Base-by-base conservation (phyloP, 2,888 invertebrate species). In the Nomada fucata region DNA sequence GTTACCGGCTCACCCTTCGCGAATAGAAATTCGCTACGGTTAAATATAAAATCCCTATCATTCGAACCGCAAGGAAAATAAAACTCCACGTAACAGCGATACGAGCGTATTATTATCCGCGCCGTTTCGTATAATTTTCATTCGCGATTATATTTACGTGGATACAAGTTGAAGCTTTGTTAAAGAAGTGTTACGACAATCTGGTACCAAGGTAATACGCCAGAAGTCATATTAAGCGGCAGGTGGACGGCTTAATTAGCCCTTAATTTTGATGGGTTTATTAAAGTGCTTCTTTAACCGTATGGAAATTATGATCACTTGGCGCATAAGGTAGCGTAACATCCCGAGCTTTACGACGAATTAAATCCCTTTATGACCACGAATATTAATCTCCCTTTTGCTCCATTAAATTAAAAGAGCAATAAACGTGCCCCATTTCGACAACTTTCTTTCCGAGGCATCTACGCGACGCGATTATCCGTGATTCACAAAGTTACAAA, bases 361-460 rank as follows among this genome's bases (percentile, higher is more conserved):
- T 76, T 59, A 76, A 76, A 75, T 57, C 53, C 42, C 18, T 77
- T 64, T 75, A 64, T n/a, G 42, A 42, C 44, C 55, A 36, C 20
- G 26, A 64, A 59, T 36, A 47, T 47, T 47, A 47, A 47, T 47
- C 10, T 61, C 18, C 36, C 29, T 29, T 4, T 9, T 59, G 29
- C 36, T 9, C 29, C n/a, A 11, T 36, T 60, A 36, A 15, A 60
- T 60, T 57, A 26, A 60, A 36, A 47, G 7, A 29, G 7, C 18
- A 18, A 11, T 57, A 26, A 59, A 29, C 29, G 59, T 1, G 59
- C 2, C 9, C 29, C 29, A 29, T 29, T 18, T 10, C 3, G 47
- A 47, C 60, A 61, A 61, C 36, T 13, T n/a, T 61, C 42, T 60
- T 36, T 60, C 36, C 53, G n/a, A 7, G 10, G 9, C 50, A 5